Evolutionary conservation across 2,113 vertebrate species (phyloP), one percentile per base, ranked within the genome.

Genomic region (Platycercus adscitus): DNA sequence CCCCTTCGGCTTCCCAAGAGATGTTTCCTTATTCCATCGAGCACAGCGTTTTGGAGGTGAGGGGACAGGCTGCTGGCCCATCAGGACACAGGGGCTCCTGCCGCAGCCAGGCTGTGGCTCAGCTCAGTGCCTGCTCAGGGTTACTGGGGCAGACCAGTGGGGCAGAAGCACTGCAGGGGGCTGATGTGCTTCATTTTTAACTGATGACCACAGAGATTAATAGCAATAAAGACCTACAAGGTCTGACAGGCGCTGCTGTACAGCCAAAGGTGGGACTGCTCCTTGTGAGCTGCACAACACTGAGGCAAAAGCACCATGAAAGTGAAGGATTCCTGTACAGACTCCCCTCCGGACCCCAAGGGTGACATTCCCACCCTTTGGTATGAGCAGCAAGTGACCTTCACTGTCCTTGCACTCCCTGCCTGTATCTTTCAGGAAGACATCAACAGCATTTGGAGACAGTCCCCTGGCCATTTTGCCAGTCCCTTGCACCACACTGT

Each of bases 261-360:
- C 0, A 5, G 26, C 41, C 31, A 29, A 8, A 47, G 33, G 41
- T 21, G 31, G 46, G 60, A 66, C 10, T 5, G 0, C 29, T 58
- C 35, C 44, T 5, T 8, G 29, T 4, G 49, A 77, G 50, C 78
- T 53, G 64, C n/a, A 6, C 24, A 25, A 3, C 13, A 10, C 41
- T 0, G 9, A 23, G 61, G 33, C 25, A 63, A n/a, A 64, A 17
- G 33, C 43, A 29, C n/a, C 4, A 2, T 0, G 11, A 13, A 56
- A 23, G 66, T 18, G 5, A 18, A 29, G 16, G n/a, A 13, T 7
- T 69, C 29, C n/a, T 31, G 39, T 4, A 9, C 19, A 33, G 53
- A 24, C 12, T 20, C 20, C 24, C 10, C 33, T 39, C n/a, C 7
- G 17, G 37, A 31, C 18, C 35, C 55, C 8, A n/a, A 35, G 20